Percentiles rank a stretch among this genome's conserved stretches.
These are phyloP conservation scores for Molorchus minor DNA, from an alignment of 2,888 invertebrate species.

Conservation along the genomic window DNA sequence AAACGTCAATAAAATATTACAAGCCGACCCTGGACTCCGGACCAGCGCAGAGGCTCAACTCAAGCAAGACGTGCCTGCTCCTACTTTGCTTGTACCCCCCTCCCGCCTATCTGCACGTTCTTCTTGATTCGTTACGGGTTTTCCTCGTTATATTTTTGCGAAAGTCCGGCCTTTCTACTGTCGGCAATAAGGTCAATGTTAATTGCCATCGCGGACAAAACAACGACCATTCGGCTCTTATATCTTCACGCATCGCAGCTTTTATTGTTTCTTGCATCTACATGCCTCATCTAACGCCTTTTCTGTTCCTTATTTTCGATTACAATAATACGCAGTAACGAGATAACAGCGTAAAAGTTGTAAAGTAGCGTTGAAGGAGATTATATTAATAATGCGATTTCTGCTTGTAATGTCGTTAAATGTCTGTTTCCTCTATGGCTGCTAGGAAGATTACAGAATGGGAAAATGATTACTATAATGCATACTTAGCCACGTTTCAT, in stretches of 20 bases:
- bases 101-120: conserved; percentile 63
- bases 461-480: conserved; percentile 24
- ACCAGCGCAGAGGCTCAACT: no score
- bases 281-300: conserved; percentile 19
- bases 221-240: conserved; percentile 45
- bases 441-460: conserved; percentile 15
- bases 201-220: conserved; percentile 48
- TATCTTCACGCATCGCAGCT: conserved; percentile 45
- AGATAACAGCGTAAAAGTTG: conserved; percentile 24
- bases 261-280: conserved; percentile 37
- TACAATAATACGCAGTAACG: conserved; percentile 19
- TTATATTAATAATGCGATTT: conserved; percentile 30
- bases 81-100: conserved; percentile 68
- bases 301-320: conserved; percentile 20
- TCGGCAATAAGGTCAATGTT: conserved; percentile 55
- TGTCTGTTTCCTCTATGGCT: conserved; percentile 25
- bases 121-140: conserved; percentile 40
- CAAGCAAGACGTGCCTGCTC: conserved; percentile 18
- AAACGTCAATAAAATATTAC: no score
- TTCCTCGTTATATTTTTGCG: conserved; percentile 60
- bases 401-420: conserved; percentile 29
- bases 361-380: conserved; percentile 23
- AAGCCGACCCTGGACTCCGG: no score
- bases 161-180: conserved; percentile 49
- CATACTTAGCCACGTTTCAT: conserved; percentile 10